Conservation (phyloP, 2,113 vertebrate genomes). For the Malurus alboscapulatus region DNA sequence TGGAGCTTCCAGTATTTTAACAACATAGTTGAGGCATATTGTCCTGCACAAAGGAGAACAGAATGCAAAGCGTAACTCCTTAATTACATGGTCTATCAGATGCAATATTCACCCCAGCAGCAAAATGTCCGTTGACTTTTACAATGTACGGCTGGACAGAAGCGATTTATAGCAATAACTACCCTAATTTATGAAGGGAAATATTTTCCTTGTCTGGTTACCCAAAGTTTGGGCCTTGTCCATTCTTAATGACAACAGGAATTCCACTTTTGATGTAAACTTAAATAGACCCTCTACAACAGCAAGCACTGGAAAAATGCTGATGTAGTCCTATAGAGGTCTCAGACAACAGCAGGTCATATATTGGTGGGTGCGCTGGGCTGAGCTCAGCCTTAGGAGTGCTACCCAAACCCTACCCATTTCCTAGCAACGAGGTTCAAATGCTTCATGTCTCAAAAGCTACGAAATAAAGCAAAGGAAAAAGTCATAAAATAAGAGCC, state of each 20-base stretch:
- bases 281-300: background rate
- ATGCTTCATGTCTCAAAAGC: background rate
- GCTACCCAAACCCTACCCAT: background rate
- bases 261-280: background rate
- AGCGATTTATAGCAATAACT: background rate
- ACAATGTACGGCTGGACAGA: background rate
- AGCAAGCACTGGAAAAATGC: background rate
- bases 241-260: background rate
- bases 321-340: background rate
- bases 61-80: background rate
- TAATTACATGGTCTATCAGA: background rate
- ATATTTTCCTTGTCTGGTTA: background rate
- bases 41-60: background rate
- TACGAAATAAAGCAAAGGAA: background rate
- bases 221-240: background rate
- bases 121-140: slow-evolving; percentile 1
- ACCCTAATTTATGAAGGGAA: background rate
- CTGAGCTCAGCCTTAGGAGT: background rate
- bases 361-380: background rate
- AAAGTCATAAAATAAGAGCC: background rate
- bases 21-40: background rate
- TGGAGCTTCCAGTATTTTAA: background rate
- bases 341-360: background rate
- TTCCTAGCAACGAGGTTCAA: background rate
- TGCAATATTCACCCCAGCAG: background rate